These are phyloP conservation scores for Monomorium pharaonis DNA, from an alignment of 1,140 invertebrate genomes.

Conservation along the genomic window DNA sequence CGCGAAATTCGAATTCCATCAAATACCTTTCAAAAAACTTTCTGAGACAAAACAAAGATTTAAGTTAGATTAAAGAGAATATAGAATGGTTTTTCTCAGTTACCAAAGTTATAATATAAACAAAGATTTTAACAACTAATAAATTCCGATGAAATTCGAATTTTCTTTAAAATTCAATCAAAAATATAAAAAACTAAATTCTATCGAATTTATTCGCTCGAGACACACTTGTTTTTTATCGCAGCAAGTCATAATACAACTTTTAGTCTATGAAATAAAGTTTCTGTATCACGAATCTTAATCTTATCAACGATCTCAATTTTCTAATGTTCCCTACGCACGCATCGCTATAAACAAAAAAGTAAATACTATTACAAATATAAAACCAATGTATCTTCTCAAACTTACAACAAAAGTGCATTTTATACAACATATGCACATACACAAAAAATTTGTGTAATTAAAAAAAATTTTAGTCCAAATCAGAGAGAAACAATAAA, in stretches of 20 bases:
- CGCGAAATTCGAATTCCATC: constrained; percentile 15
- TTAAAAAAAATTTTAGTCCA: neutral
- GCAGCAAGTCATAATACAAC: constrained; percentile 6
- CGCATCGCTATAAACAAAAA: neutral
- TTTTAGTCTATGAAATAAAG: constrained; percentile 63
- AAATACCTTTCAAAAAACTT: neutral
- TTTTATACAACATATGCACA: neutral
- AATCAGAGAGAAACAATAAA: neutral
- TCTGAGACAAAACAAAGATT: neutral
- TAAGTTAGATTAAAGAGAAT: neutral
- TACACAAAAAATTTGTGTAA: neutral
- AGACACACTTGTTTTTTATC: constrained; percentile 44
- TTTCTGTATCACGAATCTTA: constrained; percentile 27
- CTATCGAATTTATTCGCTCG: constrained; percentile 31
- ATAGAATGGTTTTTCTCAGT: neutral
- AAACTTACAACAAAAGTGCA: neutral
- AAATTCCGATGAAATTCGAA: constrained; percentile 12
- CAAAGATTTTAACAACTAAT: neutral
- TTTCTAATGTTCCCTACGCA: neutral
- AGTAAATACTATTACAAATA: neutral
- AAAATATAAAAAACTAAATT: neutral
- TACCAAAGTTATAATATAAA: neutral
- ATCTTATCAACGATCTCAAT: constrained; percentile 16
- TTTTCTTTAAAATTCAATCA: neutral
- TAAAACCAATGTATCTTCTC: neutral